These are phyloP conservation scores for Sminthopsis crassicaudata DNA, from an alignment of 2,113 vertebrate species.

Conservation along the genomic window DNA sequence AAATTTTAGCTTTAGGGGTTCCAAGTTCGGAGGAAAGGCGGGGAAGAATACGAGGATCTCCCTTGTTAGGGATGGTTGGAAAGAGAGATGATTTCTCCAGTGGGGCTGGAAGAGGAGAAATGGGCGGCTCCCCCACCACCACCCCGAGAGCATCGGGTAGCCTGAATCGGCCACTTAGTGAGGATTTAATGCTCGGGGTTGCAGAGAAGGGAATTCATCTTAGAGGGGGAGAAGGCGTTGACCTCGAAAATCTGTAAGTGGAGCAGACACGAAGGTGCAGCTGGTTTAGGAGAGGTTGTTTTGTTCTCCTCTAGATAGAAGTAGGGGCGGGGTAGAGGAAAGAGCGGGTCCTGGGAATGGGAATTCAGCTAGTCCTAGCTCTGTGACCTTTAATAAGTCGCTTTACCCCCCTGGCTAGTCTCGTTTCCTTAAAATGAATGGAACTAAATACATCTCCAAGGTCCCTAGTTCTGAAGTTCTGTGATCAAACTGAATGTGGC, in stretches of 20 bases:
- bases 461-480: background rate
- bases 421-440: background rate
- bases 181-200: background rate
- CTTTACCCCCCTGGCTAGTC: background rate
- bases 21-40: background rate
- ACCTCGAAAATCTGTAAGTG: background rate
- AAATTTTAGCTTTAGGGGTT: background rate
- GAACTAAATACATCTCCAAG: background rate
- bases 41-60: background rate
- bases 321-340: conserved; percentile 1
- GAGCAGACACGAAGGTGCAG: background rate
- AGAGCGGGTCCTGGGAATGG: background rate
- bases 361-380: background rate
- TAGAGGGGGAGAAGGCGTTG: background rate
- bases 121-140: background rate
- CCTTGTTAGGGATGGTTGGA: background rate
- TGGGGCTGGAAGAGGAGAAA: conserved; percentile 12
- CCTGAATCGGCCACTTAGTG: background rate
- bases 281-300: conserved; percentile 24
- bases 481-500: background rate
- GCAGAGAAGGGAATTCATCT: background rate
- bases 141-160: background rate
- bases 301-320: conserved; percentile 45
- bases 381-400: background rate
- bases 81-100: background rate